A percentile compares a stretch with the other conserved stretches of the same genome.
Evolutionary conservation across 2,797 vertebrate genomes (phyloP).

Genomic region (Potorous gilbertii): DNA sequence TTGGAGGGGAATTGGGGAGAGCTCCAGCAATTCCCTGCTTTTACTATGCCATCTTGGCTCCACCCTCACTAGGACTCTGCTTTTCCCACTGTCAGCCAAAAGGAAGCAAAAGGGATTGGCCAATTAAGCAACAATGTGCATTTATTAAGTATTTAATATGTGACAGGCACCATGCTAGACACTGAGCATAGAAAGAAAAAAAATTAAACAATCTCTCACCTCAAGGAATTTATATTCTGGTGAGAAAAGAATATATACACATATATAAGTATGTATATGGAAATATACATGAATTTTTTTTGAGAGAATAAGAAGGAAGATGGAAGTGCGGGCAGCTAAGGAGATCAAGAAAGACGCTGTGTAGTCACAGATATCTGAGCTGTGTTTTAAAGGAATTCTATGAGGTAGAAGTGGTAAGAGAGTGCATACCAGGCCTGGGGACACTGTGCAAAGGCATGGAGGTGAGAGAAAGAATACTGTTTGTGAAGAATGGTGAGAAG

Average conservation of each 20-base stretch:
- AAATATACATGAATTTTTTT: not conserved
- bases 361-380: not conserved
- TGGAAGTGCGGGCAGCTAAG: not conserved
- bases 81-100: not conserved
- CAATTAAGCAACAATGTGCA: not conserved
- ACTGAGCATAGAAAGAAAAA: not conserved
- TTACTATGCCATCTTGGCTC: not conserved
- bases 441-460: not conserved
- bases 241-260: not conserved
- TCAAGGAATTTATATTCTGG: not conserved
- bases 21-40: not conserved
- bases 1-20: not conserved
- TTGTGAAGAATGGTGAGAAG: not conserved
- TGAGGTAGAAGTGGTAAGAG: not conserved
- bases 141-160: not conserved
- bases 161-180: not conserved
- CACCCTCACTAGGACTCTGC: not conserved
- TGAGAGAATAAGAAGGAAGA: not conserved
- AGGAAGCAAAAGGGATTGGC: not conserved
- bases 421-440: not conserved
- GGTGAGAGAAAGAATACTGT: not conserved
- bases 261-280: not conserved
- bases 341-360: not conserved
- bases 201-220: not conserved
- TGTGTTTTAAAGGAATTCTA: not conserved